A percentile compares a stretch with the other conserved stretches of the same genome.
phyloP scores from a whole-genome alignment of 2,113 vertebrate genomes.

The Ctenodactylus gundi region DNA sequence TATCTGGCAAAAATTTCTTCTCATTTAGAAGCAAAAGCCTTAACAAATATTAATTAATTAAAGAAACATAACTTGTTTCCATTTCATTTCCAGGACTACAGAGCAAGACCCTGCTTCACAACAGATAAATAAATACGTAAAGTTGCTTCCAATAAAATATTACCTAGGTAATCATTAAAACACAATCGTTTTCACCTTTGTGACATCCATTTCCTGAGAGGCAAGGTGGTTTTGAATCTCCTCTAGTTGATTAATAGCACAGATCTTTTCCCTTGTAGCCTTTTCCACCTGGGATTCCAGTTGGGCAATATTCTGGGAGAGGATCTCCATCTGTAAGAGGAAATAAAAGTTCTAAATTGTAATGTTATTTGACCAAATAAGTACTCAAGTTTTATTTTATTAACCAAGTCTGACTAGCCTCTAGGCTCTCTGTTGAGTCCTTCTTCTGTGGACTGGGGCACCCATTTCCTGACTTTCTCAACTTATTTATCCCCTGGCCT shows the following conservation, averaged over 20 bases:
- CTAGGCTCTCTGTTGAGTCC: not conserved
- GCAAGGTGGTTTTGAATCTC: slow-evolving; percentile 86
- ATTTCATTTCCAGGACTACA: not conserved
- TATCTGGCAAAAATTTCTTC: not conserved
- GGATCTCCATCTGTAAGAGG: slow-evolving; percentile 84
- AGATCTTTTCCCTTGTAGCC: slow-evolving; percentile 87
- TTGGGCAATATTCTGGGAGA: slow-evolving; percentile 88
- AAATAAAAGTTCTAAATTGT: slow-evolving; percentile 9
- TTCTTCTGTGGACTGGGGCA: not conserved
- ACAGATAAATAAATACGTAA: no score
- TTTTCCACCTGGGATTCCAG: slow-evolving; percentile 88
- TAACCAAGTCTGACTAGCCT: not conserved
- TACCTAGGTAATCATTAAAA: not conserved
- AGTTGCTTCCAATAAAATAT: not conserved
- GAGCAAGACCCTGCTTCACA: not conserved
- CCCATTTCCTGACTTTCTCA: not conserved
- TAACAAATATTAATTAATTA: not conserved
- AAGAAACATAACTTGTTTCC: not conserved
- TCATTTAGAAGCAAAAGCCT: not conserved
- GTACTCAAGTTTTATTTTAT: not conserved
- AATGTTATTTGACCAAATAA: slow-evolving; percentile 1
- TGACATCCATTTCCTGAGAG: slow-evolving; percentile 86
- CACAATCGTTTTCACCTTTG: slow-evolving; percentile 83
- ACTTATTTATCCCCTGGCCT: no score
- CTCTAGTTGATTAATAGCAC: slow-evolving; percentile 88